phyloP scores from a whole-genome alignment of 2,113 vertebrate genomes.

The Carettochelys insculpta region DNA sequence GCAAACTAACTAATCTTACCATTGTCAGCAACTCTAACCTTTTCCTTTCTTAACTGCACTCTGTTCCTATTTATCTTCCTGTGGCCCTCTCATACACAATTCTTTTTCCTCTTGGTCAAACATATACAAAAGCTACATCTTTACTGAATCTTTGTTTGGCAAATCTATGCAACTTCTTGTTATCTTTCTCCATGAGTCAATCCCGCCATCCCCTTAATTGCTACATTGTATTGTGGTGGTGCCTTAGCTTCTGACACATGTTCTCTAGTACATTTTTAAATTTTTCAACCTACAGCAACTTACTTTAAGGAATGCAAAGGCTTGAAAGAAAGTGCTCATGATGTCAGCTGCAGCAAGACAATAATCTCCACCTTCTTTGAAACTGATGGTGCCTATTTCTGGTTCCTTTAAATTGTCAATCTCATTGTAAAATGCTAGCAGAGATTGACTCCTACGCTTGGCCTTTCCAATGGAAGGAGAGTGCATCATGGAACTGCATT shows the following conservation, averaged over 20 bases:
- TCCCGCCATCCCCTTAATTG: background rate
- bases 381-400: slow-evolving; percentile 1
- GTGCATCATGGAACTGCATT: background rate
- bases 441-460: slow-evolving; percentile 29
- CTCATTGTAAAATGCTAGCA: background rate
- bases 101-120: background rate
- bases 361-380: slow-evolving; percentile 23
- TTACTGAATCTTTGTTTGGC: background rate
- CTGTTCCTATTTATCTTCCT: background rate
- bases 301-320: background rate
- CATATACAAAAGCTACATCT: background rate
- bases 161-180: background rate
- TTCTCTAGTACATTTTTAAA: background rate
- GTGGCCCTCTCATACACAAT: background rate
- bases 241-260: background rate
- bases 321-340: background rate
- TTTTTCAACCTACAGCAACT: background rate
- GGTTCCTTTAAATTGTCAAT: slow-evolving; percentile 13
- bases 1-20: background rate
- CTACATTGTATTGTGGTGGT: background rate
- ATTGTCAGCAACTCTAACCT: background rate
- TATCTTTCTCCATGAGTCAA: background rate
- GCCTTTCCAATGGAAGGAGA: slow-evolving; percentile 15
- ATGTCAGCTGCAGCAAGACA: slow-evolving; percentile 1
- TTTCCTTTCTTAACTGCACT: background rate